Conservation (phyloP, 2,888 invertebrate genomes). For the Timema podura region DNA sequence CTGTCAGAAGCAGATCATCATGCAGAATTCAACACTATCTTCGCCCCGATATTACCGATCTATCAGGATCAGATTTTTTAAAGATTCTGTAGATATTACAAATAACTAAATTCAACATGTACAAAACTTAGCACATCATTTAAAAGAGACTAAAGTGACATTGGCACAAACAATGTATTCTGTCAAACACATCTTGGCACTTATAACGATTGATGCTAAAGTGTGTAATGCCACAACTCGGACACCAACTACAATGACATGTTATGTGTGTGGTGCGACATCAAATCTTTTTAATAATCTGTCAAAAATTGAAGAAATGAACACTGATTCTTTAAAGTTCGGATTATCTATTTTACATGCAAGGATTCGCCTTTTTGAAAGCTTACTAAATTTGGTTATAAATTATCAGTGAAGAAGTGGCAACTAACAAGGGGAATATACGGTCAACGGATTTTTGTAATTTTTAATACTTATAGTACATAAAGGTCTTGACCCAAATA, state of each 20-base stretch:
- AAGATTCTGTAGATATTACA: not conserved
- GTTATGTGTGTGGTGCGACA: no score
- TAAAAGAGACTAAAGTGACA: not conserved
- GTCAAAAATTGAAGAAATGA: not conserved
- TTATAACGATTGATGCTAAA: not conserved
- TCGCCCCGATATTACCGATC: not conserved
- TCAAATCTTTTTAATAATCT: no score
- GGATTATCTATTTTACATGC: constrained; percentile 3
- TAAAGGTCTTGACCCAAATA: no score
- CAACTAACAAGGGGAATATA: no score
- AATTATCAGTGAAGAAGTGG: not conserved
- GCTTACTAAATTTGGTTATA: not conserved
- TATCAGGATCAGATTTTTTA: not conserved
- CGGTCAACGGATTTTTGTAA: no score
- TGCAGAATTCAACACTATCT: not conserved
- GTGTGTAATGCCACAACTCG: no score
- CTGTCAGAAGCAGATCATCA: not conserved
- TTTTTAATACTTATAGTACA: no score
- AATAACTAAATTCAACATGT: not conserved
- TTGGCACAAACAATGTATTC: not conserved
- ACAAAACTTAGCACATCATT: not conserved
- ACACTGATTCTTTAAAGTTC: not conserved
- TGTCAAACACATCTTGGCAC: not conserved
- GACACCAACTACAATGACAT: no score
- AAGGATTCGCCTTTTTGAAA: not conserved